phyloP scores from a whole-genome alignment of 2,888 invertebrate species.

The Trimorus sp. region DNA sequence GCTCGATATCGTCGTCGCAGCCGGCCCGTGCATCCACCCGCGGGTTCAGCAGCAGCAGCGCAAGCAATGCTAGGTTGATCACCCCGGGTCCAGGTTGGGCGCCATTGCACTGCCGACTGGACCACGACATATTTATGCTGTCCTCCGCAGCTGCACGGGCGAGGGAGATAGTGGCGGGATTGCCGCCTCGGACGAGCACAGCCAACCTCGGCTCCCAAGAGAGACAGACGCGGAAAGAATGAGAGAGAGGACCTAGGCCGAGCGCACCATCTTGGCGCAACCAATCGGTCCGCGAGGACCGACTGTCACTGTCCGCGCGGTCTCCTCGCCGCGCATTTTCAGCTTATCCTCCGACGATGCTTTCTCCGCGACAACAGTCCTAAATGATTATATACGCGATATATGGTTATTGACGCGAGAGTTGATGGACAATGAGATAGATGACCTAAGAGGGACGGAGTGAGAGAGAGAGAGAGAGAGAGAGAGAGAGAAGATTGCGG shows the following conservation, averaged over 20 bases:
- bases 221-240: neutral
- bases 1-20: conserved; percentile 57
- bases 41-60: conserved; percentile 49
- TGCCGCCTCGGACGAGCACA: no score
- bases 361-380: no score
- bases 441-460: no score
- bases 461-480: no score
- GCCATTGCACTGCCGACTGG: conserved; percentile 71
- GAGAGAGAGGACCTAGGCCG: conserved; percentile 7
- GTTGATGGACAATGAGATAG: no score
- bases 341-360: neutral
- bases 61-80: conserved; percentile 67
- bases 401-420: no score
- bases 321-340: conserved; percentile 33
- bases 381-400: no score
- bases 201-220: no score
- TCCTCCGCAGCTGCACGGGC: conserved; percentile 46
- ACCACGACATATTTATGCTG: conserved; percentile 73
- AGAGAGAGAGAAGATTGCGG: no score
- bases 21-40: conserved; percentile 32
- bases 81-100: conserved; percentile 65
- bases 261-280: conserved; percentile 14
- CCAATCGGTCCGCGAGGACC: conserved; percentile 36
- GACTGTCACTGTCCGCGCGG: conserved; percentile 14
- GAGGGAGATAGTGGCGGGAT: neutral